Conservation (phyloP, 1,140 invertebrate genomes). For the Brachionus manjavacas region DNA sequence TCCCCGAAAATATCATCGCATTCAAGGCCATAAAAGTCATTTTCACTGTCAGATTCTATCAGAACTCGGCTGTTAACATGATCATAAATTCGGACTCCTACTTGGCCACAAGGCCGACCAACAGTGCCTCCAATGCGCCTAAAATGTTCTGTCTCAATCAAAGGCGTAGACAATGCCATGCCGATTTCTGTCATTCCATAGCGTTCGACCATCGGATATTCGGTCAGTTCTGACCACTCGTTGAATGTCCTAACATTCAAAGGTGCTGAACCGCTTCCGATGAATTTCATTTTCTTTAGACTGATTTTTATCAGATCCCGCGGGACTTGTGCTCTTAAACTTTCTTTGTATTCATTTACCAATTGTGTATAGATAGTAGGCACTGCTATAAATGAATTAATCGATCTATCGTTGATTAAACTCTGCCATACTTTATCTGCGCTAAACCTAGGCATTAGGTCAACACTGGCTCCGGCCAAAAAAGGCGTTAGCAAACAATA, state of each 20-base stretch:
- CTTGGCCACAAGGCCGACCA: constrained; percentile 64
- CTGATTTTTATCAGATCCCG: constrained; percentile 53
- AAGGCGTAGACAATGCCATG: constrained; percentile 77
- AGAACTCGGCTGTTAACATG: neutral
- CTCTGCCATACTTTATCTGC: constrained; percentile 53
- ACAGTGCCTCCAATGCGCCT: constrained; percentile 66
- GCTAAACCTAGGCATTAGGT: constrained; percentile 69
- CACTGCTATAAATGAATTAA: constrained; percentile 79
- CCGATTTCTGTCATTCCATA: constrained; percentile 89
- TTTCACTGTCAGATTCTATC: constrained; percentile 57
- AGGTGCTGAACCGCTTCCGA: constrained; percentile 77
- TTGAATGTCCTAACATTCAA: constrained; percentile 70
- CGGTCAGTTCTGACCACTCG: constrained; percentile 75
- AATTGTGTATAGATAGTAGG: constrained; percentile 81
- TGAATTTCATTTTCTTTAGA: constrained; percentile 59
- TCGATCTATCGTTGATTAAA: constrained; percentile 58
- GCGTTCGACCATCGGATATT: constrained; percentile 75
- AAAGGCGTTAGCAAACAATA: constrained; percentile 75
- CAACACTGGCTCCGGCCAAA: constrained; percentile 64
- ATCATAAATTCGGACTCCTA: constrained; percentile 60
- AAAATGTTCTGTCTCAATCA: constrained; percentile 60
- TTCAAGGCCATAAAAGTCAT: constrained; percentile 51
- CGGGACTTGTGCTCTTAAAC: neutral
- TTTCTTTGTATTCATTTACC: constrained; percentile 65
- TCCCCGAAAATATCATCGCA: constrained; percentile 62